phyloP scores from a whole-genome alignment of 2,888 invertebrate species.

The Sesia apiformis region DNA sequence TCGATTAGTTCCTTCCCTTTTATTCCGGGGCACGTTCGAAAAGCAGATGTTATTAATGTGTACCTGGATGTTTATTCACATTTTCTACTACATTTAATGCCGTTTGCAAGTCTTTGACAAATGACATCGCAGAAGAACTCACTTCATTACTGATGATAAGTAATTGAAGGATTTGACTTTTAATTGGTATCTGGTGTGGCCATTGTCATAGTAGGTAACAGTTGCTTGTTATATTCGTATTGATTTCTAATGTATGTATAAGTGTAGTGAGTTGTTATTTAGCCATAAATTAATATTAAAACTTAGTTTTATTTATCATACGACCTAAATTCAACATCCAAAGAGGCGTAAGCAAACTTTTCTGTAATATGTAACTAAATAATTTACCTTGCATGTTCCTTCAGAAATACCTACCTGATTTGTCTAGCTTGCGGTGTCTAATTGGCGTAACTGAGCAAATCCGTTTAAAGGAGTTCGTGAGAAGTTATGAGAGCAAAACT shows the following conservation, averaged over 20 bases:
- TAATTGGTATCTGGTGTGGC: too few species aligned
- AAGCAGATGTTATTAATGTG: constrained; percentile 30
- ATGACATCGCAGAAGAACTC: too few species aligned
- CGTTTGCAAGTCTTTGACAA: too few species aligned
- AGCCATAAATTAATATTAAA: too few species aligned
- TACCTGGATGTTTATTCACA: constrained; percentile 7
- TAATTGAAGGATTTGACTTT: too few species aligned
- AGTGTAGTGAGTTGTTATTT: too few species aligned
- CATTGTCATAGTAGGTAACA: too few species aligned
- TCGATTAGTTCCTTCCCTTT: constrained; percentile 46
- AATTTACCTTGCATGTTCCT: neutral
- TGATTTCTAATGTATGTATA: too few species aligned
- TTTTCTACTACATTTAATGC: neutral
- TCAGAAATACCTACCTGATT: neutral
- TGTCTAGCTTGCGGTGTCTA: neutral
- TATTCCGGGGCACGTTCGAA: constrained; percentile 34
- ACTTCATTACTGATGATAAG: too few species aligned
- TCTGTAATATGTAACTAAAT: neutral
- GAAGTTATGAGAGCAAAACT: constrained; percentile 22
- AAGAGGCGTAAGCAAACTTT: neutral
- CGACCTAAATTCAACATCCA: neutral
- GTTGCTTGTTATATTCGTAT: too few species aligned
- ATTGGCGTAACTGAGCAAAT: neutral
- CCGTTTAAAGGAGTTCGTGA: neutral
- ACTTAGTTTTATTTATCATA: too few species aligned